Evolutionary conservation across 2,888 invertebrate species (phyloP).

Genomic region (Acleris emargana): DNA sequence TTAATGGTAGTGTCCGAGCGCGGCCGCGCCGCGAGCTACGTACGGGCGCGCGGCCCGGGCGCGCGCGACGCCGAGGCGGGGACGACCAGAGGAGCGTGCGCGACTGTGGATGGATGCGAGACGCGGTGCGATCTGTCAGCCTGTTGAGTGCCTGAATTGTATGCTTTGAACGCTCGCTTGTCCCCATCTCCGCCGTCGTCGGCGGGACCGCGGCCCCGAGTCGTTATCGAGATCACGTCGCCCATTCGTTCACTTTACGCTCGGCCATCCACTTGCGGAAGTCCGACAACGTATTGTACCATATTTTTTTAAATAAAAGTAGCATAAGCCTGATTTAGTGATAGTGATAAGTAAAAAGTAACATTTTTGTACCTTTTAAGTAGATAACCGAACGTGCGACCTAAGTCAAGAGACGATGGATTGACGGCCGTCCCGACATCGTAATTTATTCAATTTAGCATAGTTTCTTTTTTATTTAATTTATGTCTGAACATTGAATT

Average conservation of each 20-base stretch:
- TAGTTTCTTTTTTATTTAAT: slow-evolving; percentile 76
- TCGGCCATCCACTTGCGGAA: slow-evolving; percentile 65
- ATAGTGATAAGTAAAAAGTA: slow-evolving; percentile 78
- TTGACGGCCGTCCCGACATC: slow-evolving; percentile 83
- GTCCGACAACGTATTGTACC: slow-evolving; percentile 78
- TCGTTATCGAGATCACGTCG: slow-evolving; percentile 80
- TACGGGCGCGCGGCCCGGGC: slow-evolving; percentile 58
- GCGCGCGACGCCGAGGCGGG: slow-evolving; percentile 74
- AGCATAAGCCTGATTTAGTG: slow-evolving; percentile 77
- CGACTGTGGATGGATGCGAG: slow-evolving; percentile 73
- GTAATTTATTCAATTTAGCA: slow-evolving; percentile 81
- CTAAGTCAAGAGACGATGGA: slow-evolving; percentile 82
- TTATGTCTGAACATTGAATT: slow-evolving; percentile 72
- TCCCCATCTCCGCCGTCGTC: slow-evolving; percentile 77
- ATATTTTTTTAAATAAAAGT: slow-evolving; percentile 71
- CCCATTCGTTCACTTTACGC: slow-evolving; percentile 80
- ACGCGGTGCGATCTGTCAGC: slow-evolving; percentile 54
- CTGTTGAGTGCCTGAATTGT: slow-evolving; percentile 56
- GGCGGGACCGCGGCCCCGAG: slow-evolving; percentile 77
- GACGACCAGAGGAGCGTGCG: slow-evolving; percentile 77
- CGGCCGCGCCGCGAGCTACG: slow-evolving; percentile 63
- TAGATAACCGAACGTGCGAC: slow-evolving; percentile 83
- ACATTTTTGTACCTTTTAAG: slow-evolving; percentile 81
- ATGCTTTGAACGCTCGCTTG: slow-evolving; percentile 74
- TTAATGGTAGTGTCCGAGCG: slow-evolving; percentile 70